These are phyloP conservation scores for Microplitis manilae DNA, from an alignment of 2,888 invertebrate genomes.

Conservation along the genomic window DNA sequence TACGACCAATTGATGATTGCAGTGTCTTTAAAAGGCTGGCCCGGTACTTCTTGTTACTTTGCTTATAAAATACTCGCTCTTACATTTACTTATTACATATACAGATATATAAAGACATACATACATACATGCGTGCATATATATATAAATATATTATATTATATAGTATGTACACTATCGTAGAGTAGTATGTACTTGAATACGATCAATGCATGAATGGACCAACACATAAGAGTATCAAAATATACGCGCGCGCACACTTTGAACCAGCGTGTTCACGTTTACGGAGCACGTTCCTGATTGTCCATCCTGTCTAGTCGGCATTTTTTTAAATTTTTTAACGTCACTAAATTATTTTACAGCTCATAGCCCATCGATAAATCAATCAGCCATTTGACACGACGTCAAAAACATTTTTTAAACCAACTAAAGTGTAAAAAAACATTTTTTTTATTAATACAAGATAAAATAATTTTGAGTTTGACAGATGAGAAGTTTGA, in stretches of 20 bases:
- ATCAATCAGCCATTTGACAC: not conserved
- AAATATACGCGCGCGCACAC: conserved; percentile 47
- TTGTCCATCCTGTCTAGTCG: conserved; percentile 20
- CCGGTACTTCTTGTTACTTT: conserved; percentile 19
- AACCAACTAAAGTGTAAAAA: not conserved
- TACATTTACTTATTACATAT: not conserved
- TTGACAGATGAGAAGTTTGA: conserved; percentile 20
- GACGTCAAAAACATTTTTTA: no score
- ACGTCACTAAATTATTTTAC: conserved; percentile 3
- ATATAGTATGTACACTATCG: not conserved
- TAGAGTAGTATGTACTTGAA: conserved; percentile 48
- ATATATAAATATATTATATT: no score
- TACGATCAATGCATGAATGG: conserved; percentile 70
- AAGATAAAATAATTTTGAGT: not conserved
- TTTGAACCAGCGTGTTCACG: conserved; percentile 44
- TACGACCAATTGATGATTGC: conserved; percentile 47
- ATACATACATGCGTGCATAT: no score
- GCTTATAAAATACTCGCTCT: conserved; percentile 27
- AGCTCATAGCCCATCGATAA: not conserved
- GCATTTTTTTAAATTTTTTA: conserved; percentile 2
- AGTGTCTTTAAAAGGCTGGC: conserved; percentile 8
- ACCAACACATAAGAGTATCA: conserved; percentile 52
- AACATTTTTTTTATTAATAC: not conserved
- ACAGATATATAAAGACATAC: not conserved
- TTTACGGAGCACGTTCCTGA: conserved; percentile 33